Evolutionary conservation across 2,888 invertebrate genomes (phyloP), one percentile per base, ranked within the genome.

Genomic region (Anaspis maculata): DNA sequence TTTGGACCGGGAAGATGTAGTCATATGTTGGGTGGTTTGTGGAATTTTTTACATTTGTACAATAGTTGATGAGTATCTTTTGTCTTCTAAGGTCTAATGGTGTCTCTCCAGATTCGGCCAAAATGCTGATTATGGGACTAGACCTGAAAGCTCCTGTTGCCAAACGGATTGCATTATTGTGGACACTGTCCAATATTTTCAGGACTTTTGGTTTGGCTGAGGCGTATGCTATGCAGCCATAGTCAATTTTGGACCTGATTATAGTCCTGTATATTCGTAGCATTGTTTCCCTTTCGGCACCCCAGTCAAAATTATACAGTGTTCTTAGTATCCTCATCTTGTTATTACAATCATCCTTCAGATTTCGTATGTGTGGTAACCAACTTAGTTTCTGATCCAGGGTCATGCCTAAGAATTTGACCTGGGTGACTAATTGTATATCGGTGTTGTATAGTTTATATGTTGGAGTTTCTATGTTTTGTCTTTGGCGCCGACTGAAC

Each of bases 211-310:
- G 19, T 19, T 19, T 19, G 19, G 19, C 19, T 19, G 19, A 19
- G 9, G 19, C 19, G 19, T 19, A 19, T 6, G 19, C 25, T 25
- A 25, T 25, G 7, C 7, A 7, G 7, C 25, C 25, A 11, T 25
- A 25, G 25, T 25, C 11, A 5, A 25, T n/a, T 25, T 25, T 25
- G 9, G 25, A 25, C 9, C 25, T 7, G 5, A 25, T 25, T 10
- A 25, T 5, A 7, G 6, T 7, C 10, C 25, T 25, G 25, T 25
- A 25, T 6, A 25, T 25, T 10, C 5, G 6, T 5, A 25, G 25
- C 25, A 25, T 9, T 5, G 10, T 25, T 5, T 11, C 10, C 5
- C 9, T 25, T 9, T 25, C 25, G 6, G 25, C 25, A 5, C 25
- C 25, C 25, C 25, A 25, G 5, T 5, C 5, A 25, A 5, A 10